phyloP scores from a whole-genome alignment of 2,113 vertebrate species.

The Tamias sibiricus region DNA sequence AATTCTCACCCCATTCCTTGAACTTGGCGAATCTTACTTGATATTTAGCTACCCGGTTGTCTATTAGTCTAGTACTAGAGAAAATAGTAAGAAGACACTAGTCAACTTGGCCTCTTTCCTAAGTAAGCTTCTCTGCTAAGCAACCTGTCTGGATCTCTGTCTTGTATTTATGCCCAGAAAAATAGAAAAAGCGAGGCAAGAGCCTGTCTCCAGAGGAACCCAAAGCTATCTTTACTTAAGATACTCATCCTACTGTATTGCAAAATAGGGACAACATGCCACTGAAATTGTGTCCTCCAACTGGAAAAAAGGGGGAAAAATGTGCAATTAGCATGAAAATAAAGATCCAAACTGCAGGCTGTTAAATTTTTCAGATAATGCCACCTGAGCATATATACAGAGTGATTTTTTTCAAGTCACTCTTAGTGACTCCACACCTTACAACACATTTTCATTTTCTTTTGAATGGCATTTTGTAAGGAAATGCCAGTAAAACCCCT shows the following conservation, averaged over 20 bases:
- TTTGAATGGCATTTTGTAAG: neutral
- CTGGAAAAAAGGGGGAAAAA: slow-evolving; percentile 56
- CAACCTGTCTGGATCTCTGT: neutral
- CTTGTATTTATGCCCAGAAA: slow-evolving; percentile 18
- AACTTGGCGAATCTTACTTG: neutral
- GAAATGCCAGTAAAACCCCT: slow-evolving; percentile 23
- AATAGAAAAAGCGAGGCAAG: neutral
- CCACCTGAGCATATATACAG: neutral
- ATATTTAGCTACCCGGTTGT: neutral
- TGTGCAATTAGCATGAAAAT: slow-evolving; percentile 9
- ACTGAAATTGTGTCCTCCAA: neutral
- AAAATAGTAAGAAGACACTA: neutral
- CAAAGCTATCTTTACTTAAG: neutral
- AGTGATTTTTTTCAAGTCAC: neutral
- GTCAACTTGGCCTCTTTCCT: slow-evolving; percentile 30
- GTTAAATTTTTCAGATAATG: slow-evolving; percentile 14
- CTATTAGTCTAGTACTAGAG: slow-evolving; percentile 26
- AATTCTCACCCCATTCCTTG: slow-evolving; percentile 35
- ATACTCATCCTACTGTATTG: neutral
- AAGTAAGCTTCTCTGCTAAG: slow-evolving; percentile 54
- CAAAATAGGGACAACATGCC: neutral
- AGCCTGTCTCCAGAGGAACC: neutral
- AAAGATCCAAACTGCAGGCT: neutral
- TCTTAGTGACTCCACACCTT: neutral
- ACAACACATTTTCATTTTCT: slow-evolving; percentile 63